Percentiles rank a stretch among this genome's conserved stretches.
These are phyloP conservation scores for Cantharis rufa DNA, from an alignment of 2,888 invertebrate species.

Conservation along the genomic window DNA sequence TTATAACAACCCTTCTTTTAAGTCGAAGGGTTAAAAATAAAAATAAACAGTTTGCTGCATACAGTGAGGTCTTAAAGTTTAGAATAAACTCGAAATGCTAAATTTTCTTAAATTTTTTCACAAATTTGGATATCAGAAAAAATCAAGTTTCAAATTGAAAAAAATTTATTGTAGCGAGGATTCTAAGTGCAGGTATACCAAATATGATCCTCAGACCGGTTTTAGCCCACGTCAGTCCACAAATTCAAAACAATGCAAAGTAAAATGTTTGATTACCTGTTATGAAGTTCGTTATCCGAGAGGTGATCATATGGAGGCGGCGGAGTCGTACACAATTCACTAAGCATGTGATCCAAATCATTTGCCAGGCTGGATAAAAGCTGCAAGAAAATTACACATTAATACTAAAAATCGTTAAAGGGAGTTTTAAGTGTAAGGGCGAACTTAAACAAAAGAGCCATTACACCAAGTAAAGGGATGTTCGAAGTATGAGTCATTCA, in stretches of 20 bases:
- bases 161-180: too few relatives aligned
- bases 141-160: too few relatives aligned
- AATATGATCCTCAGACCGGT: not conserved
- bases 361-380: constrained; percentile 79
- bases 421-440: not conserved
- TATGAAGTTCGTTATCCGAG: constrained; percentile 46
- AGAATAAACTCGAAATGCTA: too few relatives aligned
- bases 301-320: constrained; percentile 51
- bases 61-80: too few relatives aligned
- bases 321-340: constrained; percentile 76
- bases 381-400: constrained; percentile 59
- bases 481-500: constrained; percentile 39
- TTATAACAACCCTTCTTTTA: too few relatives aligned
- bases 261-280: constrained; percentile 34
- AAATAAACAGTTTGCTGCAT: too few relatives aligned
- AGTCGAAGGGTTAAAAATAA: too few relatives aligned
- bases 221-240: not conserved
- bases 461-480: constrained; percentile 33
- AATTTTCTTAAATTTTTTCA: too few relatives aligned
- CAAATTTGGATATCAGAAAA: too few relatives aligned
- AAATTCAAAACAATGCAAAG: not conserved
- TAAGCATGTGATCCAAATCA: constrained; percentile 85
- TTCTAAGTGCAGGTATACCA: not conserved
- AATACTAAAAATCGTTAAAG: constrained; percentile 14
- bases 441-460: constrained; percentile 33